These are phyloP conservation scores for Proctacanthus coquilletti DNA, from an alignment of 1,140 invertebrate species.

Conservation along the genomic window DNA sequence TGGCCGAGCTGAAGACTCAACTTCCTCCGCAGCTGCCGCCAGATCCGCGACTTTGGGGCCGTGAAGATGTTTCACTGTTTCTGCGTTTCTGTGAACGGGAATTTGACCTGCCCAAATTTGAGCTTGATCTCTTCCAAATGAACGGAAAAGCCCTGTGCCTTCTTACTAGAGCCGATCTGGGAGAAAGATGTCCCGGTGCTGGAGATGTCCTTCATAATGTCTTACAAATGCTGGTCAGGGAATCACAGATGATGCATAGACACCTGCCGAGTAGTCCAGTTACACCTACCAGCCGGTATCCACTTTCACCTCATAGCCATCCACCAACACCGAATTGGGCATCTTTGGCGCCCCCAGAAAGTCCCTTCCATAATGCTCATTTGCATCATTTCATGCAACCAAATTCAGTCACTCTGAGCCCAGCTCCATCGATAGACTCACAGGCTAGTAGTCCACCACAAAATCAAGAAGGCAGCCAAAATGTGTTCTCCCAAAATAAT, in stretches of 20 bases:
- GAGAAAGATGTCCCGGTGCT: conserved; percentile 76
- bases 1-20: conserved; percentile 74
- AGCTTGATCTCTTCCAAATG: conserved; percentile 93
- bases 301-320: conserved; percentile 61
- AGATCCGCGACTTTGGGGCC: conserved; percentile 77
- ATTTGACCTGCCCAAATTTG: conserved; percentile 80
- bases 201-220: conserved; percentile 90
- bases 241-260: conserved; percentile 55
- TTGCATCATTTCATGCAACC: conserved; percentile 51
- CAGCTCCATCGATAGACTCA: conserved; percentile 75
- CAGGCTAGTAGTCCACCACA: conserved; percentile 71
- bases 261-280: conserved; percentile 68
- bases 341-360: conserved; percentile 41
- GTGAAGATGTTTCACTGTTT: conserved; percentile 79
- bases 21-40: conserved; percentile 61
- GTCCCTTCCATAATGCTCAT: conserved; percentile 43
- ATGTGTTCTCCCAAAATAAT: conserved; percentile 6
- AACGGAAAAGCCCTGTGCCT: conserved; percentile 91
- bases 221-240: conserved; percentile 70
- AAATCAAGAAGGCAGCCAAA: conserved; percentile 20
- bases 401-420: conserved; percentile 77
- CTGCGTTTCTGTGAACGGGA: conserved; percentile 84
- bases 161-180: conserved; percentile 75
- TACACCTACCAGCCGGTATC: conserved; percentile 65
- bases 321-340: conserved; percentile 64